Conservation (phyloP, 2,888 invertebrate genomes). For the Diaprepes abbreviatus region DNA sequence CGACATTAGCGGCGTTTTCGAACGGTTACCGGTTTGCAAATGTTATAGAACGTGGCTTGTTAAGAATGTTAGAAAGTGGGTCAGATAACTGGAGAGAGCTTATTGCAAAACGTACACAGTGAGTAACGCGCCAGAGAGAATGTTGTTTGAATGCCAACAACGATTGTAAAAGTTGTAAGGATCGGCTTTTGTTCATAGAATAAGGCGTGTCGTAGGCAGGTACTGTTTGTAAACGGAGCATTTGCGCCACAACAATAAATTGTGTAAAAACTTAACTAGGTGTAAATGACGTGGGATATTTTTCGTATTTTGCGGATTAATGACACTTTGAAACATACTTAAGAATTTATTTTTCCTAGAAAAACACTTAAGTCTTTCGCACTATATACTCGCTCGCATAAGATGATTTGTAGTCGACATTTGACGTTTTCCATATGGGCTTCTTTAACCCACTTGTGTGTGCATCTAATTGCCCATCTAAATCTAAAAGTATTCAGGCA, state of each 20-base stretch:
- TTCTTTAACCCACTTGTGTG: constrained; percentile 3
- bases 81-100: constrained; percentile 31
- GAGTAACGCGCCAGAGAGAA: background rate
- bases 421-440: constrained; percentile 13
- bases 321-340: no score
- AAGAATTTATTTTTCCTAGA: background rate
- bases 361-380: background rate
- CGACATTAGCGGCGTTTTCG: constrained; percentile 1
- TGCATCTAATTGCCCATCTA: constrained; percentile 29
- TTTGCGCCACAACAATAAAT: no score
- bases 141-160: constrained; percentile 23
- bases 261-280: no score
- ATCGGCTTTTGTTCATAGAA: background rate
- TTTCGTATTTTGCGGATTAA: no score
- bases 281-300: no score
- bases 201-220: background rate
- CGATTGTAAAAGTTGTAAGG: constrained; percentile 3
- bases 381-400: background rate
- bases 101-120: constrained; percentile 20
- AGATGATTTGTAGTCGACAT: background rate
- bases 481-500: constrained; percentile 11
- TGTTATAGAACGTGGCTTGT: constrained; percentile 23
- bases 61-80: constrained; percentile 39
- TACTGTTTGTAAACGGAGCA: background rate
- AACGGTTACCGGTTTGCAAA: constrained; percentile 24